Base-by-base conservation (phyloP, 2,113 vertebrate genomes). In the Origma solitaria region DNA sequence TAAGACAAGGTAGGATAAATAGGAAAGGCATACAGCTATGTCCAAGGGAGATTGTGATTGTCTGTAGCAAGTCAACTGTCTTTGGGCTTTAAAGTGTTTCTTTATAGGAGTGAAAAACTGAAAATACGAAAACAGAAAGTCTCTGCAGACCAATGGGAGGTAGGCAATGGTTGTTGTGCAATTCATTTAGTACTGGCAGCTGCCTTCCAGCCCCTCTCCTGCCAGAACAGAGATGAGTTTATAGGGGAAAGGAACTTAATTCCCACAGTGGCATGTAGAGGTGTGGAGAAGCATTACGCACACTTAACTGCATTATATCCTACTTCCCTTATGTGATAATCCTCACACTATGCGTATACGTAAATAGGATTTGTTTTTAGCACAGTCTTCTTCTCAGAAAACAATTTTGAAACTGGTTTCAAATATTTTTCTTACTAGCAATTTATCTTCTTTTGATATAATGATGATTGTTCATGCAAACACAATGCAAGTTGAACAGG, bases 291-390 rank as follows among this genome's bases (percentile, higher is more conserved):
- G 44, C 0, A 5, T 77, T 70, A 65, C 0, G 0, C 53, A 77
- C 1, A 5, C 27, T 82, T 60, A 83, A 64, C 57, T 68, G 37
- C 31, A 42, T 78, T 53, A 51, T 71, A 85, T 71, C 84, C 37
- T 78, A 5, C 49, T 80, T 81, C 37, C 11, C n/a, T 24, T 28
- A 73, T 10, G 44, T 51, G 80, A 86, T 90, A 94, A 86, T 81
- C 72, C 80, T 96, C 88, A 68, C 80, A 68, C 76, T 77, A 92
- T 86, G 80, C 40, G 51, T 11, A 49, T 24, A 73, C 10, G 1
- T 84, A 89, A 91, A 87, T 68, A 92, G 38, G 13, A 11, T 38
- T 76, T 85, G 45, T 58, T 94, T 95, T 84, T 84, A 94, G 77
- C 8, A 33, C 40, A 86, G 40, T 9, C 27, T 57, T 40, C 64